Base-by-base conservation (phyloP, 1,140 invertebrate species). In the Aporrectodea caliginosa region DNA sequence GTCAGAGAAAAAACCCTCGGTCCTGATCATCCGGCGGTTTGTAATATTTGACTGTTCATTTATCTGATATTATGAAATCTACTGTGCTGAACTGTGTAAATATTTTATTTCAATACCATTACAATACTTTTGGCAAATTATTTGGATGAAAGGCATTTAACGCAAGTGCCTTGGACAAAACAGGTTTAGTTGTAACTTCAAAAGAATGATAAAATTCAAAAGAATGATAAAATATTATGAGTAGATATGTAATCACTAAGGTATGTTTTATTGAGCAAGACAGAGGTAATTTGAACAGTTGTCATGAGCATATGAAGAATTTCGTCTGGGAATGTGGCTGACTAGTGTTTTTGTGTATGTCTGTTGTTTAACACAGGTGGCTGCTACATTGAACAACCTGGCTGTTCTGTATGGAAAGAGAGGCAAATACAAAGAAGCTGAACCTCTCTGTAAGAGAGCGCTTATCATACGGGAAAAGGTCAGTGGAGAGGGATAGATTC, bases 1-100 rank as follows among this genome's bases (percentile, higher is more conserved):
- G 99, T 99, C 85, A 91, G 98, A 77, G 98, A 99, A 88, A 99
- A 99, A 87, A 99, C 98, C 0, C 90, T 99, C 16, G 98, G 98
- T 70, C 96, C 98, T 88, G 98, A 99, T 90, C 98, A 99, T 89
- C 98, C 98, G 73, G 98, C 98, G 30, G 98, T 98, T 82, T 90
- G 91, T 89, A n/a, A 2, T 69, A 12, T 58, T 58, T n/a, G n/a
- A n/a, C n/a, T n/a, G n/a, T n/a, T n/a, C n/a, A n/a, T n/a, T n/a
- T n/a, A n/a, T n/a, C n/a, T n/a, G n/a, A n/a, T n/a, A n/a, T n/a
- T n/a, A n/a, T n/a, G n/a, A n/a, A n/a, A n/a, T n/a, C n/a, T n/a
- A n/a, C n/a, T n/a, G n/a, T n/a, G n/a, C n/a, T n/a, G n/a, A n/a
- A n/a, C n/a, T n/a, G n/a, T n/a, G n/a, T n/a, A n/a, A n/a, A n/a